These are phyloP conservation scores for Halictus rubicundus DNA, from an alignment of 1,140 invertebrate genomes.

Conservation along the genomic window DNA sequence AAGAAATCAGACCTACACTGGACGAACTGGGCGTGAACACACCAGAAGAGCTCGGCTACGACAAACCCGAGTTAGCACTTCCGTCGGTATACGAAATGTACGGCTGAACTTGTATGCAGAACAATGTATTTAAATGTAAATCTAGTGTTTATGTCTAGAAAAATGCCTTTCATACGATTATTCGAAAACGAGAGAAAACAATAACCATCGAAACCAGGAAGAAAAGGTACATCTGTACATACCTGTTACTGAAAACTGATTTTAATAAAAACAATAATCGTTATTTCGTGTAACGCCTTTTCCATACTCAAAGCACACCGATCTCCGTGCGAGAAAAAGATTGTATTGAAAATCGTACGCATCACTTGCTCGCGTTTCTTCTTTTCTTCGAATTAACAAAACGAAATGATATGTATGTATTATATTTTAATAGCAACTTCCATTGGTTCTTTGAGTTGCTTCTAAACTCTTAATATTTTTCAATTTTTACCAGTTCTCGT, in stretches of 20 bases:
- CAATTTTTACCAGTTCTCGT: conserved; percentile 16
- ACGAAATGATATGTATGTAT: conserved; percentile 52
- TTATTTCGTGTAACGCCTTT: conserved; percentile 2
- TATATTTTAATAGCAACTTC: conserved; percentile 53
- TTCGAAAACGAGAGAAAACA: background rate
- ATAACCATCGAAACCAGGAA: conserved; percentile 1
- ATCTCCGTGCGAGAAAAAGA: background rate
- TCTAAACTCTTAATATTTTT: conserved; percentile 55
- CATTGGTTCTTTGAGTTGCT: conserved; percentile 51
- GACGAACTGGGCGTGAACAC: conserved; percentile 96
- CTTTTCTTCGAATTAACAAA: conserved; percentile 13
- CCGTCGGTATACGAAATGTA: conserved; percentile 87
- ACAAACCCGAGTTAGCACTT: conserved; percentile 96
- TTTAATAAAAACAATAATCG: conserved; percentile 52
- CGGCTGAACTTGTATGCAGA: conserved; percentile 51
- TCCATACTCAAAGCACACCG: background rate
- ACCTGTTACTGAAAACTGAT: conserved; percentile 24
- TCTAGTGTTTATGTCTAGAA: conserved; percentile 54
- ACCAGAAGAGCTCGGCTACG: conserved; percentile 97
- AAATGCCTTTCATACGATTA: conserved; percentile 22
- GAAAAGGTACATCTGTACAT: conserved; percentile 34
- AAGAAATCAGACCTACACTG: conserved; percentile 96
- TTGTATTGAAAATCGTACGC: background rate
- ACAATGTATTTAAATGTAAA: conserved; percentile 24
- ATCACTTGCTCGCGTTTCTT: background rate